These are phyloP conservation scores for Tadarida brasiliensis DNA, from an alignment of 2,797 vertebrate genomes.

Conservation along the genomic window DNA sequence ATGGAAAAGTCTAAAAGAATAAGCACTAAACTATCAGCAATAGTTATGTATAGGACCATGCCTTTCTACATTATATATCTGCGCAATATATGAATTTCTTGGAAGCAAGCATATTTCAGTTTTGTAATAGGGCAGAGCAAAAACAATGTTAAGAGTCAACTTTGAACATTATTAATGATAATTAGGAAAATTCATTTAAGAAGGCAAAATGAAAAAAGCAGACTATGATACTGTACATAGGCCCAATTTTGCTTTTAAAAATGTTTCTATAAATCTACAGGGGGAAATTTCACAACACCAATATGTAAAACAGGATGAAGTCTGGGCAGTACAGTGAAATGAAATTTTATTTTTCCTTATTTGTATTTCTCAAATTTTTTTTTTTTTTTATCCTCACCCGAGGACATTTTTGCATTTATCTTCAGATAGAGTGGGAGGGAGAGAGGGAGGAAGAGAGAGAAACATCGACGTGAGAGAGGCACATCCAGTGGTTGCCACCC, in stretches of 20 bases:
- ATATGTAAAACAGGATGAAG: neutral
- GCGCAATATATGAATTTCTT: neutral
- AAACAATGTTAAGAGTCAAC: neutral
- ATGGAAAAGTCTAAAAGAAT: neutral
- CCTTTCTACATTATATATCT: neutral
- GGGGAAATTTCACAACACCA: neutral
- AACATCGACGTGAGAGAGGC: no score
- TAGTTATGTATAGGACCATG: neutral
- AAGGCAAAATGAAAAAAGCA: constrained; percentile 2
- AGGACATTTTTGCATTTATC: no score
- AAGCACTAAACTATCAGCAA: neutral
- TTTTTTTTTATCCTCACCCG: no score
- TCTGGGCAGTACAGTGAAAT: neutral
- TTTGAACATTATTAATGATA: neutral
- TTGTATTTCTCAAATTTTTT: neutral
- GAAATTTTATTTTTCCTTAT: constrained; percentile 12
- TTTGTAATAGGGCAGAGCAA: constrained; percentile 41
- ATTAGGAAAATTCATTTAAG: constrained; percentile 35
- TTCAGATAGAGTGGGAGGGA: no score
- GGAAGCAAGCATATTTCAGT: neutral
- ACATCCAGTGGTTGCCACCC: no score
- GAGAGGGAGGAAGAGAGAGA: no score
- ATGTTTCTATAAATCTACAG: neutral
- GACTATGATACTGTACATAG: neutral
- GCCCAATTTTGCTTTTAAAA: constrained; percentile 19